These are phyloP conservation scores for Bradysia coprophila DNA, from an alignment of 1,140 invertebrate genomes.

Conservation along the genomic window DNA sequence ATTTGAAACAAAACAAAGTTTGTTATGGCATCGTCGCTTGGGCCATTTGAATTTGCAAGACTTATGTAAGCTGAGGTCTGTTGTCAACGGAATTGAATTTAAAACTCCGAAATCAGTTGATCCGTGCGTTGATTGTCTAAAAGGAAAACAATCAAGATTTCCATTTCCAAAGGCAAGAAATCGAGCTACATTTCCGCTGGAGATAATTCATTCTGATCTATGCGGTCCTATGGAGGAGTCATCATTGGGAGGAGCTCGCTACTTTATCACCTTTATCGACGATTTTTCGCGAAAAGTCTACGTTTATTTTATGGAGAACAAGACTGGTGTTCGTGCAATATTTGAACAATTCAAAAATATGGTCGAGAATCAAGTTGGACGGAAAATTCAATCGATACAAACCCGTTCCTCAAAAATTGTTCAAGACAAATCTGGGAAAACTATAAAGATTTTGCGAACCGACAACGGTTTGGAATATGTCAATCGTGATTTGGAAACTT, in stretches of 20 bases:
- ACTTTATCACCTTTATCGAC: slow-evolving; percentile 20
- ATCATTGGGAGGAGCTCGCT: slow-evolving; percentile 15
- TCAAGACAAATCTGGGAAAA: no score
- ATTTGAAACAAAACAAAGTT: slow-evolving; percentile 8
- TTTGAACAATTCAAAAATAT: slow-evolving; percentile 13
- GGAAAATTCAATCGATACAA: not conserved
- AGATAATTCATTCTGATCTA: slow-evolving; percentile 22
- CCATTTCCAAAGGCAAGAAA: slow-evolving; percentile 11
- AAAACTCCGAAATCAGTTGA: not conserved
- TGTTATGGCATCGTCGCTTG: slow-evolving; percentile 7
- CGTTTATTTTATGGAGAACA: slow-evolving; percentile 23
- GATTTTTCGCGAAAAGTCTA: slow-evolving; percentile 16
- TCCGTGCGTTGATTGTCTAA: slow-evolving; percentile 11
- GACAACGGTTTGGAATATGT: slow-evolving; percentile 26
- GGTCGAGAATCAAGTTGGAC: slow-evolving; percentile 11
- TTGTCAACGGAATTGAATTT: not conserved
- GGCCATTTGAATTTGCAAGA: slow-evolving; percentile 6
- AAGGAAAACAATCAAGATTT: slow-evolving; percentile 11
- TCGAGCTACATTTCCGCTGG: slow-evolving; percentile 12
- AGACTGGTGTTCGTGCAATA: slow-evolving; percentile 17
- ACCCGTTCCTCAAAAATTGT: no score
- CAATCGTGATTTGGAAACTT: slow-evolving; percentile 14
- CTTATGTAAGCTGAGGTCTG: slow-evolving; percentile 3
- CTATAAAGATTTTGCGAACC: slow-evolving; percentile 6
- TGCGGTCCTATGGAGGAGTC: slow-evolving; percentile 18